Percentiles rank a stretch among this genome's conserved stretches.
These are phyloP conservation scores for Coronaproctus castanopsis DNA, from an alignment of 2,888 invertebrate genomes.

Conservation along the genomic window DNA sequence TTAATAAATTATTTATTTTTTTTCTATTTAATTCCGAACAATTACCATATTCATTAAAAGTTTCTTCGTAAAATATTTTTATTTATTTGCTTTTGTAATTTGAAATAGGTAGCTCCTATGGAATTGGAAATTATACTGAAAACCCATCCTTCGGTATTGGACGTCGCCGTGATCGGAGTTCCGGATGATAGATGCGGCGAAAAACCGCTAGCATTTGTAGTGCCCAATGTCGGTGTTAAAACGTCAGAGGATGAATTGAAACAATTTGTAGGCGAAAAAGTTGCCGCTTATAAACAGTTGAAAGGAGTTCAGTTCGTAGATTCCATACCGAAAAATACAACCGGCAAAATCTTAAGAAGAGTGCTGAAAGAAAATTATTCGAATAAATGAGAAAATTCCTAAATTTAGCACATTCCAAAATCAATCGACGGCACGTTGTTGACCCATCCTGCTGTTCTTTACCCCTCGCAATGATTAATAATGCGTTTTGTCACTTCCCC, in stretches of 20 bases:
- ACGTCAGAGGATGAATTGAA: slow-evolving; percentile 36
- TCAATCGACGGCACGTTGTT: too few species aligned
- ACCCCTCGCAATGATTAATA: too few species aligned
- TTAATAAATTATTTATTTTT: too few species aligned
- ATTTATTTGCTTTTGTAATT: too few species aligned
- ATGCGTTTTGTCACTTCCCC: too few species aligned
- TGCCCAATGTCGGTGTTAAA: slow-evolving; percentile 34
- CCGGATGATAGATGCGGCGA: slow-evolving; percentile 49
- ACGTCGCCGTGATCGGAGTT: slow-evolving; percentile 63
- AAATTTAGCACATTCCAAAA: too few species aligned
- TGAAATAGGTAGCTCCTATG: slow-evolving; percentile 66
- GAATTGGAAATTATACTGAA: slow-evolving; percentile 58
- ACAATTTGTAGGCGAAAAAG: slow-evolving; percentile 27
- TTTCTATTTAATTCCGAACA: too few species aligned
- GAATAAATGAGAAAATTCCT: too few species aligned
- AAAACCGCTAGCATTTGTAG: slow-evolving; percentile 51
- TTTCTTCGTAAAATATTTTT: too few species aligned
- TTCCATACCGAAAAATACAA: slow-evolving; percentile 47
- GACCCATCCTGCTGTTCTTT: too few species aligned
- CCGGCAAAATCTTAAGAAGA: slow-evolving; percentile 55
- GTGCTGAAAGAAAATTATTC: slow-evolving; percentile 33
- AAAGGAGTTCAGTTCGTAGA: slow-evolving; percentile 49
- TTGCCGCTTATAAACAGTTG: slow-evolving; percentile 55
- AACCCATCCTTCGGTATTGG: slow-evolving; percentile 48
- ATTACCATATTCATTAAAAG: too few species aligned